Conservation (phyloP, 37 sponge, comb jelly and placozoan genomes). For the Tethya wilhelma region DNA sequence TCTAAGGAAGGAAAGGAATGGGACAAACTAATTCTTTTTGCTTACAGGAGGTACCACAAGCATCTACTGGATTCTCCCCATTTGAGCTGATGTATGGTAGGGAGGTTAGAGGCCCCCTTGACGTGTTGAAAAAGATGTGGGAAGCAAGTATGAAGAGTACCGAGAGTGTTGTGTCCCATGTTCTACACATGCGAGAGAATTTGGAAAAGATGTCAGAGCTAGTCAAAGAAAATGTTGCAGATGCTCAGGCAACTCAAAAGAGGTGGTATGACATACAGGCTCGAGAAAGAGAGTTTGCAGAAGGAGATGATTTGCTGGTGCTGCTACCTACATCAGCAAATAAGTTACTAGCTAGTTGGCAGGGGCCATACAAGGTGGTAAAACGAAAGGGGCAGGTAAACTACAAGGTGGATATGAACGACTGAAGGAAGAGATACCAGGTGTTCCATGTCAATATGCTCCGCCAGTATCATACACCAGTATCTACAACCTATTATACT, state of each 20-base stretch:
- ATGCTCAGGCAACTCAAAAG: too few relatives aligned
- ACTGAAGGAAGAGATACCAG: slow-evolving; percentile 18
- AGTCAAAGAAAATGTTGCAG: slow-evolving; percentile 24
- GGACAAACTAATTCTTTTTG: slow-evolving; percentile 63
- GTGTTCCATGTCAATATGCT: slow-evolving; percentile 58
- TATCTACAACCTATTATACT: too few relatives aligned
- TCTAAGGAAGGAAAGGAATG: slow-evolving; percentile 40
- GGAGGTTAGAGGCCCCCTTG: slow-evolving; percentile 50
- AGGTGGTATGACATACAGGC: slow-evolving; percentile 38
- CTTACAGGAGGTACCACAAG: slow-evolving; percentile 61
- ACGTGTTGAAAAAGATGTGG: slow-evolving; percentile 56
- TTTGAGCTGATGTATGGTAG: slow-evolving; percentile 69
- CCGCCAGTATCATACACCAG: too few relatives aligned
- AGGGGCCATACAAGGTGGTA: slow-evolving; percentile 32
- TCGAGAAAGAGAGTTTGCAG: slow-evolving; percentile 1
- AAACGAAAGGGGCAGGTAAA: slow-evolving; percentile 28
- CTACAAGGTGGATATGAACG: slow-evolving; percentile 38
- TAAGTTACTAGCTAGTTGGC: slow-evolving; percentile 41
- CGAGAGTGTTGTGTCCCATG: slow-evolving; percentile 49
- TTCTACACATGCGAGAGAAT: slow-evolving; percentile 30
- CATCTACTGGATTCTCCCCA: slow-evolving; percentile 64
- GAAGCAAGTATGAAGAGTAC: too few relatives aligned
- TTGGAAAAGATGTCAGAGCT: slow-evolving; percentile 11
- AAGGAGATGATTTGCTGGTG: slow-evolving; percentile 36
- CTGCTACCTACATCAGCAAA: slow-evolving; percentile 31